A percentile compares a stretch with the other conserved stretches of the same genome.
These are phyloP conservation scores for Phodopus roborovskii DNA, from an alignment of 2,113 vertebrate genomes.

Conservation along the genomic window DNA sequence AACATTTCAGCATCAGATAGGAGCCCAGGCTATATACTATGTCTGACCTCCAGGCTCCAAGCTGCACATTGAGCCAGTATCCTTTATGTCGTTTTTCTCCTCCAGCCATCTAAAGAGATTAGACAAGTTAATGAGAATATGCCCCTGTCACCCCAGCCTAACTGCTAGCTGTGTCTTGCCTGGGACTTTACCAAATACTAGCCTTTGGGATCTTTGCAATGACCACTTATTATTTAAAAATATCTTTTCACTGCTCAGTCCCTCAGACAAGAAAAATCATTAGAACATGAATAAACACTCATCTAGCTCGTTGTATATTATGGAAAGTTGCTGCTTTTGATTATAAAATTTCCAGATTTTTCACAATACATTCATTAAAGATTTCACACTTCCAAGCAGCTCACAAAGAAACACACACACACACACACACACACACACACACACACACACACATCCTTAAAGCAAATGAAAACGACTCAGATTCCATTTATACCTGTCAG, in stretches of 20 bases:
- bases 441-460: constrained; percentile 73
- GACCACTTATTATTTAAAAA: not conserved
- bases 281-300: constrained; percentile 1
- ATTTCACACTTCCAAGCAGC: not conserved
- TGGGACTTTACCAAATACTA: not conserved
- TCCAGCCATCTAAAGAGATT: not conserved
- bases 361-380: constrained; percentile 33
- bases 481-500: not conserved
- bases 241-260: not conserved
- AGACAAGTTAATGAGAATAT: too few species aligned
- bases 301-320: not conserved
- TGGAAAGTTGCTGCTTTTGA: not conserved
- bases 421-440: not conserved
- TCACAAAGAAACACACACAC: constrained; percentile 17
- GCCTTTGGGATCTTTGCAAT: not conserved
- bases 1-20: too few species aligned
- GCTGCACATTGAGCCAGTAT: not conserved
- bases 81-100: not conserved
- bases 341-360: constrained; percentile 31
- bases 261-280: not conserved
- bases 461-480: not conserved
- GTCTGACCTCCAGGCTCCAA: not conserved
- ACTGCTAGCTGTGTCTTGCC: not conserved
- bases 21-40: too few species aligned
- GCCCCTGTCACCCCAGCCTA: not conserved